Percentiles rank a stretch among this genome's conserved stretches.
Conservation (phyloP, 2,888 invertebrate species). For the Tethea ocularis region DNA sequence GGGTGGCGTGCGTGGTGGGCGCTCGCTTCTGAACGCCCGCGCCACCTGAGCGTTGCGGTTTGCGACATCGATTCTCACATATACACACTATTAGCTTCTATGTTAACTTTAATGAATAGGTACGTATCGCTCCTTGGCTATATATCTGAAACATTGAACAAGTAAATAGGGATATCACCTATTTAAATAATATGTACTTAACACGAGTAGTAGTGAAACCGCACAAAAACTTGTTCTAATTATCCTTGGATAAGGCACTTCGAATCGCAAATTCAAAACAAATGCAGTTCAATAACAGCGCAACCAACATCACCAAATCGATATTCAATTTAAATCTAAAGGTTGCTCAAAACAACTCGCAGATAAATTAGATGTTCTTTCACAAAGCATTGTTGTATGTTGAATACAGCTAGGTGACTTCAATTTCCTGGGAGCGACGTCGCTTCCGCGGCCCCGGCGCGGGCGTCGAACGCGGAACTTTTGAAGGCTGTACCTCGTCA, state of each 20-base stretch:
- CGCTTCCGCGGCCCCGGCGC: constrained; percentile 57
- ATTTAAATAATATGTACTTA: too few species aligned
- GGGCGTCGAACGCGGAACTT: constrained; percentile 64
- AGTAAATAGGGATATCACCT: not conserved
- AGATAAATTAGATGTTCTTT: constrained; percentile 82
- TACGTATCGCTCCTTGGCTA: not conserved
- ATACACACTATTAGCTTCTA: constrained; percentile 2
- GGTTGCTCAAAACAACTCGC: constrained; percentile 66
- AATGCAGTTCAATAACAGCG: constrained; percentile 41
- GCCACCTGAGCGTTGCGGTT: constrained; percentile 48
- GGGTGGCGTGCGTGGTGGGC: constrained; percentile 65
- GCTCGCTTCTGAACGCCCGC: constrained; percentile 23
- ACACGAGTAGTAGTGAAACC: not conserved
- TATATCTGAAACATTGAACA: not conserved
- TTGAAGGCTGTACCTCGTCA: constrained; percentile 67
- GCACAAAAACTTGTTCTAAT: not conserved
- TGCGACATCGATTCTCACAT: constrained; percentile 21
- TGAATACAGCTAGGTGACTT: constrained; percentile 73
- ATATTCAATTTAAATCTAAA: constrained; percentile 78
- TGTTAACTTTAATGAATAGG: constrained; percentile 2
- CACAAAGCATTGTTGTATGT: constrained; percentile 77
- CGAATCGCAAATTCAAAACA: constrained; percentile 29
- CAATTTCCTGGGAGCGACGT: constrained; percentile 77
- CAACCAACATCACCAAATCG: constrained; percentile 54
- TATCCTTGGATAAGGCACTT: constrained; percentile 17